Evolutionary conservation across 2,113 vertebrate genomes (phyloP), one percentile per base, ranked within the genome.

Genomic region (Hymenochirus boettgeri): DNA sequence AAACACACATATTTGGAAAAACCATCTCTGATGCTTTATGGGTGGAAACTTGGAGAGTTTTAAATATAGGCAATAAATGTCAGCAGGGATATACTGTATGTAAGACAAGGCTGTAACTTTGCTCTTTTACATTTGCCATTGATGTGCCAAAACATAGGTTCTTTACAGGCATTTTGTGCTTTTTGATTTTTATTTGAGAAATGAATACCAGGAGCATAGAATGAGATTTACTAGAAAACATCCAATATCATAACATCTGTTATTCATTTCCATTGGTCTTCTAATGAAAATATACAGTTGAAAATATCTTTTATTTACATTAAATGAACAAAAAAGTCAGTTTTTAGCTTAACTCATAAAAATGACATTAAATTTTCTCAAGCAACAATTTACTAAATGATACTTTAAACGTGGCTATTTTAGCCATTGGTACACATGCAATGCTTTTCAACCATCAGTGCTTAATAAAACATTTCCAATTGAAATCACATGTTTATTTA

Each of bases 391-490:
- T 29, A 7, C 6, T 31, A 9, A 13, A 26, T 11, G 4, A 26
- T 29, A 29, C 18, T 55, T 55, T 55, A 55, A 55, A 55, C 52
- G 31, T 29, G 15, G 5, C 23, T 31, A 18, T 31, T 31, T 26
- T 19, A 8, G 22, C 46, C 29, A n/a, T 10, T 7, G 10, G 17
- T 31, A 31, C 52, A 55, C 10, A 18, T 18, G 46, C 8, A 23
- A 29, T 29, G 17, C 29, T 29, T 55, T 55, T 27, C 10, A 55
- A 55, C 26, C 18, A 27, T 18, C 26, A 31, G 26, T 7, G 15
- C 22, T 55, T 31, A 29, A 55, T 55, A 31, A 31, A 55, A 55
- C 6, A 55, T 55, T 31, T 55, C 52, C 25, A 55, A 26, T 19
- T 55, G 23, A 27, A 26, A 22, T 48, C 52, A 55, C 15, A 15